Evolutionary conservation across 2,113 vertebrate species (phyloP).

Genomic region (Protobothrops mucrosquamatus): DNA sequence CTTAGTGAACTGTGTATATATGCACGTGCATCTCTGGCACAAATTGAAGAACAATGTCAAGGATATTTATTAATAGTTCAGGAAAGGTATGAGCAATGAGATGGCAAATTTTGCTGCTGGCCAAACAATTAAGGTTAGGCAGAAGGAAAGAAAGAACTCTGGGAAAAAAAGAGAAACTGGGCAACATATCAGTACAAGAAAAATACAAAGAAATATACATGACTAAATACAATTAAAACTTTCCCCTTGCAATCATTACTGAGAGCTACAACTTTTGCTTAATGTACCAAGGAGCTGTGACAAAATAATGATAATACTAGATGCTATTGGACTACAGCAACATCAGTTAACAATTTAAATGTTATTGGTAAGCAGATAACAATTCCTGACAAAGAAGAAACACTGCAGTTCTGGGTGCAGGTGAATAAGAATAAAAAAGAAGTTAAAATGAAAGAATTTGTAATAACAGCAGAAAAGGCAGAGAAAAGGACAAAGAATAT

Average conservation of each 20-base stretch:
- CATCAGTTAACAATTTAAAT: not conserved
- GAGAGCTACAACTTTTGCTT: not conserved
- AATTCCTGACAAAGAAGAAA: not conserved
- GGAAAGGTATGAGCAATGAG: conserved; percentile 9
- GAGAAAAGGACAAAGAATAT: not conserved
- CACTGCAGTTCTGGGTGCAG: not conserved
- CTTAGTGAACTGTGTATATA: not conserved
- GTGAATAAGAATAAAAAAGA: not conserved
- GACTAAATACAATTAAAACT: not conserved
- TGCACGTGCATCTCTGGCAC: not conserved
- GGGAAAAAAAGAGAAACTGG: not conserved
- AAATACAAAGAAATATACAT: not conserved
- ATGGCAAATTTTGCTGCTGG: conserved; percentile 17
- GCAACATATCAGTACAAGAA: not conserved
- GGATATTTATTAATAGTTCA: conserved; percentile 27
- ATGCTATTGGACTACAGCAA: not conserved
- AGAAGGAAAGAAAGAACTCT: not conserved
- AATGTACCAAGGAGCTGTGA: not conserved
- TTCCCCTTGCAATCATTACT: not conserved
- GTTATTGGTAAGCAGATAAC: not conserved
- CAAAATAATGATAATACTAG: not conserved
- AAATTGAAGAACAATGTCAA: not conserved
- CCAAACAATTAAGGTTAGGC: conserved; percentile 9
- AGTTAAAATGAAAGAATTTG: not conserved
- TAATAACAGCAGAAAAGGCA: not conserved